Evolutionary conservation across 2,797 vertebrate genomes (phyloP).

Genomic region (Simalia tracyae): DNA sequence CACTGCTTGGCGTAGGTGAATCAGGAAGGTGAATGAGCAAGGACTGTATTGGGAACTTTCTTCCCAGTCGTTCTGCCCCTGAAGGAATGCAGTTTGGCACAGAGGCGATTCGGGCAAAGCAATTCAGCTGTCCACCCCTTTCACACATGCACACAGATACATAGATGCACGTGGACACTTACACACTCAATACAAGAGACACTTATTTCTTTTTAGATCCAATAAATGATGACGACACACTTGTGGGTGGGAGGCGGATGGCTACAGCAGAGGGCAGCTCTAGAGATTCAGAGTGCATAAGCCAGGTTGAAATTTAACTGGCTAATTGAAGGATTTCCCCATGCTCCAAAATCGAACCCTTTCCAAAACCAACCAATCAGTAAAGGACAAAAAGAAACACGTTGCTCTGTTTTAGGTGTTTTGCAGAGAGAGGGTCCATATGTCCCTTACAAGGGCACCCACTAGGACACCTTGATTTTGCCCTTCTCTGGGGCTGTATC

Average conservation of each 20-base stretch:
- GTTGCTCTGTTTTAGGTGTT: conserved; percentile 55
- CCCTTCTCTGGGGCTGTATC: conserved; percentile 88
- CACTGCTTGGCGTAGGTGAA: conserved; percentile 38
- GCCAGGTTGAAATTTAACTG: conserved; percentile 46
- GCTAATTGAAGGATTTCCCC: conserved; percentile 47
- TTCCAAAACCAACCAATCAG: conserved; percentile 54
- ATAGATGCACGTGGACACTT: background rate
- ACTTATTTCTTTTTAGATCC: conserved; percentile 21
- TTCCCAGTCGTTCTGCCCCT: background rate
- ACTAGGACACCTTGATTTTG: conserved; percentile 94
- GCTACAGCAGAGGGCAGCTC: conserved; percentile 38
- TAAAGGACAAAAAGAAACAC: conserved; percentile 50
- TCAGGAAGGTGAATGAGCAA: conserved; percentile 17
- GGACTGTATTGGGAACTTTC: background rate
- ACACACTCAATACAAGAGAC: conserved; percentile 17
- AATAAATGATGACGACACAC: conserved; percentile 30
- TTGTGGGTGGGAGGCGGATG: background rate
- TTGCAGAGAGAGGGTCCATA: conserved; percentile 65
- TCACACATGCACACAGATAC: background rate
- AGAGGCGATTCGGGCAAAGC: conserved; percentile 38
- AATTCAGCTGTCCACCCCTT: background rate
- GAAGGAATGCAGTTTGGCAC: background rate
- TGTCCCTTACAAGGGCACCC: conserved; percentile 42
- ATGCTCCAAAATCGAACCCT: conserved; percentile 63
- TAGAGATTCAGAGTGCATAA: conserved; percentile 42